Conservation (phyloP, 2,888 invertebrate genomes). For the Xestobium rufovillosum region DNA sequence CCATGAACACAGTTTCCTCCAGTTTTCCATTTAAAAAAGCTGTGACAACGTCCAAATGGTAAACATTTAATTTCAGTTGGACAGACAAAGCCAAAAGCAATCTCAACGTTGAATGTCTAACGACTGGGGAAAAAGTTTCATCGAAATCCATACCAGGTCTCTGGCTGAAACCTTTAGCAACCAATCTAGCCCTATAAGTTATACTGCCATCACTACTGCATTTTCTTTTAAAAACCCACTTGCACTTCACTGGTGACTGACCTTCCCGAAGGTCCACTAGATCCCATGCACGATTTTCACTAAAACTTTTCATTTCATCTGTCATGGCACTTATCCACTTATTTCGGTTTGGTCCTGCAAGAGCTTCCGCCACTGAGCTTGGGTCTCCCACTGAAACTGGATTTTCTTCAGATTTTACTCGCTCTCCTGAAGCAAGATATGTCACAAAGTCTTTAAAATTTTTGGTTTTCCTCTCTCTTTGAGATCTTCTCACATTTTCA, state of each 20-base stretch:
- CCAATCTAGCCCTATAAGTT: too few relatives aligned
- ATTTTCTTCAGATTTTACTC: constrained; percentile 1
- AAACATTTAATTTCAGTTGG: constrained; percentile 13
- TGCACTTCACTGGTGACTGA: too few relatives aligned
- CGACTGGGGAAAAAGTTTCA: too few relatives aligned
- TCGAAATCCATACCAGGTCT: too few relatives aligned
- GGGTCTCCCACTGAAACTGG: constrained; percentile 7
- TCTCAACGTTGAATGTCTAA: constrained; percentile 11
- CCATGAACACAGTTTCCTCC: constrained; percentile 15
- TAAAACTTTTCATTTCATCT: constrained; percentile 2
- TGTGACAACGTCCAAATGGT: constrained; percentile 19
- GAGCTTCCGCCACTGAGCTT: constrained; percentile 2
- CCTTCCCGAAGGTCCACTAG: too few relatives aligned
- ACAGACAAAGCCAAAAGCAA: constrained; percentile 16
- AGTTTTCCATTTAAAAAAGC: constrained; percentile 19
- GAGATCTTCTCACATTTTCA: too few relatives aligned
- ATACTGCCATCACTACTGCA: too few relatives aligned
- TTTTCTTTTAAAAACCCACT: too few relatives aligned
- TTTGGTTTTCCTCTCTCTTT: too few relatives aligned
- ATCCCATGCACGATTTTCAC: constrained; percentile 12
- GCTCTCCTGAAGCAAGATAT: background rate
- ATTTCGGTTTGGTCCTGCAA: background rate
- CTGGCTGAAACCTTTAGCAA: too few relatives aligned
- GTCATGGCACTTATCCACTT: background rate
- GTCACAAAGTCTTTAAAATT: too few relatives aligned